These are phyloP conservation scores for Sterna hirundo DNA, from an alignment of 2,113 vertebrate species.

Conservation along the genomic window DNA sequence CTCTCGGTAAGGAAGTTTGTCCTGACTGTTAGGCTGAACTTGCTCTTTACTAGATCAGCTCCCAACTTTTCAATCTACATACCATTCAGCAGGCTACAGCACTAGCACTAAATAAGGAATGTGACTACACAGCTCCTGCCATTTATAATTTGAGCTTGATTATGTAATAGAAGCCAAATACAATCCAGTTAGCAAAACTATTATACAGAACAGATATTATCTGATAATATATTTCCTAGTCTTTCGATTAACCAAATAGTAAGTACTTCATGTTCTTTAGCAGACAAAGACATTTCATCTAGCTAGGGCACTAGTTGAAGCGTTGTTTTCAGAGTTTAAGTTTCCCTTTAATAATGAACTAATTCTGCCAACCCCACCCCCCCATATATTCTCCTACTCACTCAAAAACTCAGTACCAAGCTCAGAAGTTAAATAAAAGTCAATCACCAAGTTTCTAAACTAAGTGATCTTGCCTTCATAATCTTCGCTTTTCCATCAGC, in stretches of 20 bases:
- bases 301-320: background rate
- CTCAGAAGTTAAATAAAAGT: background rate
- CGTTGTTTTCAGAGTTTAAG: background rate
- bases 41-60: background rate
- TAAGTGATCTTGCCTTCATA: background rate
- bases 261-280: background rate
- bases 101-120: background rate
- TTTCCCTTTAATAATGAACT: background rate
- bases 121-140: background rate
- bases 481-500: background rate
- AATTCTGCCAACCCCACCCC: background rate
- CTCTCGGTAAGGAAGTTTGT: background rate
- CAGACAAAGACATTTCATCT: background rate
- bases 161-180: background rate
- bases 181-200: background rate
- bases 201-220: background rate
- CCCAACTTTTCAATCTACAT: fast-evolving
- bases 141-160: background rate
- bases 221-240: background rate
- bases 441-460: background rate
- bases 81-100: background rate
- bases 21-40: background rate
- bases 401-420: background rate
- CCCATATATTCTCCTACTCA: background rate
- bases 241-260: background rate